Conservation (phyloP, 2,797 vertebrate species). For the Hafferia zeledoni region DNA sequence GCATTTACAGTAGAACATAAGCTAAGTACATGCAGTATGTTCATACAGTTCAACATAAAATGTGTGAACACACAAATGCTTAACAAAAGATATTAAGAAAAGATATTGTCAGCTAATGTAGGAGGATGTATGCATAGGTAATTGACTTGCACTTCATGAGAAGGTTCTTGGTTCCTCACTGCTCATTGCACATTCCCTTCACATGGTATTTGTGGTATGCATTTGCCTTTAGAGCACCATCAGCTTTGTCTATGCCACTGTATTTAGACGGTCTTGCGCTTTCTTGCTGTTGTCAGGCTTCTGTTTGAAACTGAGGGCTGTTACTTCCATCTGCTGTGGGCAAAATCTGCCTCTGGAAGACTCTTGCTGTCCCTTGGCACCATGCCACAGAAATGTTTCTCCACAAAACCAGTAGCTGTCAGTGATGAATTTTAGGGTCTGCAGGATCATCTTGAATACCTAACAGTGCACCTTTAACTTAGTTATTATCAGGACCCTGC, state of each 20-base stretch:
- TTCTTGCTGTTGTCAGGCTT: slow-evolving; percentile 6
- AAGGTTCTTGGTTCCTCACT: neutral
- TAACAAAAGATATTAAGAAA: neutral
- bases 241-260: neutral
- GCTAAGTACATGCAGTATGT: neutral
- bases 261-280: neutral
- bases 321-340: slow-evolving; percentile 30
- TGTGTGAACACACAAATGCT: neutral
- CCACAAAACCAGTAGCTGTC: neutral
- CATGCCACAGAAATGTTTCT: neutral
- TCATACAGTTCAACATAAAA: neutral
- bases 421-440: neutral
- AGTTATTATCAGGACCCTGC: neutral
- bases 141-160: neutral
- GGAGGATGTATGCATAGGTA: neutral
- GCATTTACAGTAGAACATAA: neutral
- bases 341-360: slow-evolving; percentile 18
- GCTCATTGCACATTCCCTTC: neutral
- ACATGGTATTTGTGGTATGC: neutral
- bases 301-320: slow-evolving; percentile 43
- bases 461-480: neutral
- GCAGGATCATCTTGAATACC: neutral
- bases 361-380: neutral
- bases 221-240: neutral
- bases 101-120: neutral